phyloP scores from a whole-genome alignment of 2,888 invertebrate genomes.

The Ophion ellenae region DNA sequence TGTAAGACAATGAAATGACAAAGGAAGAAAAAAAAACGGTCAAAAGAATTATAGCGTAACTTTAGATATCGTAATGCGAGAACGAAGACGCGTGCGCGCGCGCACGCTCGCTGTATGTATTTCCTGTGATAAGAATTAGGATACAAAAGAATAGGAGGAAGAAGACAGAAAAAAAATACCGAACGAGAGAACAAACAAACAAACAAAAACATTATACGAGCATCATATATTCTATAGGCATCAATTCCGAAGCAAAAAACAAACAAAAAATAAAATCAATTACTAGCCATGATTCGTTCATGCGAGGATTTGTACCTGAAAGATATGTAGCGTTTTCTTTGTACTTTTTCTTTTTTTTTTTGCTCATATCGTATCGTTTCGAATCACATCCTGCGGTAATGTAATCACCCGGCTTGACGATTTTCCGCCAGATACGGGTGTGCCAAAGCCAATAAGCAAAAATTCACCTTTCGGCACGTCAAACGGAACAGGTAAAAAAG shows the following conservation, averaged over 20 bases:
- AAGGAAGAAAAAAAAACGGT: conserved; percentile 52
- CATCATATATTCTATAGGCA: conserved; percentile 71
- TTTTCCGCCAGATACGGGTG: neutral
- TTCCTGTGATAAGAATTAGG: conserved; percentile 76
- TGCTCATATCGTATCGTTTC: conserved; percentile 31
- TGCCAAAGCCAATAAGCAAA: neutral
- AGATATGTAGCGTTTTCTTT: conserved; percentile 68
- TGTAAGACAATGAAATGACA: conserved; percentile 79
- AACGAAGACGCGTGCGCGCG: conserved; percentile 67
- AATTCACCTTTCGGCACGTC: neutral
- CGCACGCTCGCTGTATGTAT: conserved; percentile 73
- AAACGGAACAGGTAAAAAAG: neutral
- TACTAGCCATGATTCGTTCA: conserved; percentile 73
- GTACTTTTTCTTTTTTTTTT: too few species aligned
- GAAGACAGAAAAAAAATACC: conserved; percentile 33
- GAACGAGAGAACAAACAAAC: conserved; percentile 35
- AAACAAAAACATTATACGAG: conserved; percentile 55
- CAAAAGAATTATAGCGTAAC: conserved; percentile 58
- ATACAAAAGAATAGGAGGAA: conserved; percentile 62
- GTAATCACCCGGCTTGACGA: conserved; percentile 25
- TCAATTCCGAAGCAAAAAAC: conserved; percentile 66
- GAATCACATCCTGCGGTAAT: conserved; percentile 23
- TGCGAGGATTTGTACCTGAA: conserved; percentile 81
- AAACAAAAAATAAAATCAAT: conserved; percentile 36
- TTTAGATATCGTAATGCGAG: conserved; percentile 59